Conservation (phyloP, 2,797 vertebrate genomes). For the Nothura maculosa region DNA sequence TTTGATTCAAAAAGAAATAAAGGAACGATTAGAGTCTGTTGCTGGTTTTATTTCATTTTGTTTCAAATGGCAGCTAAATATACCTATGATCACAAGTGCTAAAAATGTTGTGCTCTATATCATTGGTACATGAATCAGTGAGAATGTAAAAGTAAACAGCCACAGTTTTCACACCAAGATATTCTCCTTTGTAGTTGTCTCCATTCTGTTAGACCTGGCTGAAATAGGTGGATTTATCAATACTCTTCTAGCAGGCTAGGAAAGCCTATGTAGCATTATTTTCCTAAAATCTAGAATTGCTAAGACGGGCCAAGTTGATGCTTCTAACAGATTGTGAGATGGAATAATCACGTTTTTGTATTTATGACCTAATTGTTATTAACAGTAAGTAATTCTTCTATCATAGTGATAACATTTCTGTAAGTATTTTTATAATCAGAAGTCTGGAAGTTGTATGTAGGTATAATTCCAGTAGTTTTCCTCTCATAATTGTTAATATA, state of each 20-base stretch:
- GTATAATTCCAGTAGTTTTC: not conserved
- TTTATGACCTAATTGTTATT: not conserved
- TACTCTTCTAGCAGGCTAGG: fast-evolving
- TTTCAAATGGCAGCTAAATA: not conserved
- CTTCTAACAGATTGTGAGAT: not conserved
- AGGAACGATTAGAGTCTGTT: fast-evolving
- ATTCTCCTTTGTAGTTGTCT: not conserved
- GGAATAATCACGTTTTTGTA: not conserved
- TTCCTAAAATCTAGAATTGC: not conserved
- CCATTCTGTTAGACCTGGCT: not conserved
- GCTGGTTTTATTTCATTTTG: not conserved
- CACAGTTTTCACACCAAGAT: not conserved
- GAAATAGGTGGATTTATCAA: not conserved
- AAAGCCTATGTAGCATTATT: not conserved
- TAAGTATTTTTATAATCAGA: not conserved
- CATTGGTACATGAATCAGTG: not conserved
- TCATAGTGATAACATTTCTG: not conserved
- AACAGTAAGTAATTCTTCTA: not conserved
- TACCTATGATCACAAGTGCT: not conserved
- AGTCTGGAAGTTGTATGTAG: not conserved
- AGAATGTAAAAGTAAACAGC: not conserved
- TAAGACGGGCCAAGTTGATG: not conserved
- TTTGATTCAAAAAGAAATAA: not conserved
- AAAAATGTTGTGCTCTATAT: not conserved
- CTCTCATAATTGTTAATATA: not conserved